A percentile compares a stretch with the other conserved stretches of the same genome.
Evolutionary conservation across 2,888 invertebrate genomes (phyloP).

Genomic region (Cantharis nigra): DNA sequence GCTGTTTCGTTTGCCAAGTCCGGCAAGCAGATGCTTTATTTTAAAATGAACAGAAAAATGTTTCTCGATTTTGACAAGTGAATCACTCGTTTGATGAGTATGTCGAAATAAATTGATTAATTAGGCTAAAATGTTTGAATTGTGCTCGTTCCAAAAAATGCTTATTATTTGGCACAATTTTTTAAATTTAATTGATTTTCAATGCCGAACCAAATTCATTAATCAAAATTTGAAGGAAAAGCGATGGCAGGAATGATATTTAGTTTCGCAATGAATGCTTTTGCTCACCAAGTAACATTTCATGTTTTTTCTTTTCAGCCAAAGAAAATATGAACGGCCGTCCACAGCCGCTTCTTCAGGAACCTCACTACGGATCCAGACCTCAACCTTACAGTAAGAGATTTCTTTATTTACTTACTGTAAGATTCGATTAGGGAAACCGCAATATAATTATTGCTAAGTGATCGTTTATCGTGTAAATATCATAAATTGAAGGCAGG

Average conservation of each 20-base stretch:
- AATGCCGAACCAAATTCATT: background rate
- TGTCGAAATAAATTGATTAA: background rate
- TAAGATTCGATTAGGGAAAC: background rate
- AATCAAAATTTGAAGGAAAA: background rate
- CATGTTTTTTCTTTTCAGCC: slow-evolving; percentile 49
- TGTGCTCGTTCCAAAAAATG: background rate
- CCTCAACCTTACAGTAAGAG: slow-evolving; percentile 89
- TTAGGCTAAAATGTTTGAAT: background rate
- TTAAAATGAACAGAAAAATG: background rate
- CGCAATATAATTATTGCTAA: background rate
- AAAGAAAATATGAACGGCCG: slow-evolving; percentile 59
- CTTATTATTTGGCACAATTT: background rate
- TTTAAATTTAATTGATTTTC: slow-evolving; percentile 1
- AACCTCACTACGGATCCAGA: slow-evolving; percentile 85
- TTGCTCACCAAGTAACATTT: background rate
- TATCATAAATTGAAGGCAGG: background rate
- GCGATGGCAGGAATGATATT: background rate
- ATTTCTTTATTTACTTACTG: background rate
- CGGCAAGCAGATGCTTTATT: background rate
- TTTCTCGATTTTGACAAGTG: background rate
- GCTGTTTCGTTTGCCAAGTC: background rate
- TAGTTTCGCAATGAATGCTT: background rate
- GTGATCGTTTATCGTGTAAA: background rate
- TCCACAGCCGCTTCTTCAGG: slow-evolving; percentile 84
- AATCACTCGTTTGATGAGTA: background rate